phyloP scores from a whole-genome alignment of 2,888 invertebrate genomes.

The Taenaris catops region DNA sequence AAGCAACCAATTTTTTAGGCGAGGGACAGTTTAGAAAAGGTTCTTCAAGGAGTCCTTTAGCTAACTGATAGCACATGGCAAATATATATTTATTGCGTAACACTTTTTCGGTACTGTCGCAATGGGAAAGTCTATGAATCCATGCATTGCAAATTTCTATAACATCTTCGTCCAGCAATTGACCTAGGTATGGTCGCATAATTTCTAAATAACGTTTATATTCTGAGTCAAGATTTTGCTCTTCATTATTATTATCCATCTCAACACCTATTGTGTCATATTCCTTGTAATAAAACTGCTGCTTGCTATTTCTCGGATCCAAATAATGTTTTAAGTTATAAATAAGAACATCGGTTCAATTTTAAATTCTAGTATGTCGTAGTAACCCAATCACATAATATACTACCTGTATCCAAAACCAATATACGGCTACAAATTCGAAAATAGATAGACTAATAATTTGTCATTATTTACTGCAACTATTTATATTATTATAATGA shows the following conservation, averaged over 20 bases:
- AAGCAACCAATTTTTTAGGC: conserved; percentile 30
- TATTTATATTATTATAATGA: too few species aligned
- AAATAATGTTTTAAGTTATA: too few species aligned
- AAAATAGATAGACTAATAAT: too few species aligned
- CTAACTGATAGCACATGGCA: conserved; percentile 55
- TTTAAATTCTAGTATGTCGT: too few species aligned
- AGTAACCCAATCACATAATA: too few species aligned
- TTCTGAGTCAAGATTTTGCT: conserved; percentile 46
- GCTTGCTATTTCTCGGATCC: too few species aligned
- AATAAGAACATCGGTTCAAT: too few species aligned
- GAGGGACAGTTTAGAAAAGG: conserved; percentile 52
- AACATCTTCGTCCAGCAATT: conserved; percentile 44
- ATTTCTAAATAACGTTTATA: conserved; percentile 61
- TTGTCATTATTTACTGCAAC: too few species aligned
- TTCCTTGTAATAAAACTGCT: too few species aligned
- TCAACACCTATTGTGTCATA: too few species aligned
- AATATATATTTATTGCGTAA: conserved; percentile 60
- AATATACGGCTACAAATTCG: too few species aligned
- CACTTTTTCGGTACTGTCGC: conserved; percentile 44
- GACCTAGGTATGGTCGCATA: conserved; percentile 49
- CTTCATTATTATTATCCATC: conserved; percentile 49
- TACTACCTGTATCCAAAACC: too few species aligned
- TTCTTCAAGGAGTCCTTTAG: conserved; percentile 48
- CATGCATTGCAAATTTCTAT: conserved; percentile 56
- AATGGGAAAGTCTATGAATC: conserved; percentile 54